These are phyloP conservation scores for Acipenser transmontanus DNA, from an alignment of 2,797 vertebrate species.

Conservation along the genomic window DNA sequence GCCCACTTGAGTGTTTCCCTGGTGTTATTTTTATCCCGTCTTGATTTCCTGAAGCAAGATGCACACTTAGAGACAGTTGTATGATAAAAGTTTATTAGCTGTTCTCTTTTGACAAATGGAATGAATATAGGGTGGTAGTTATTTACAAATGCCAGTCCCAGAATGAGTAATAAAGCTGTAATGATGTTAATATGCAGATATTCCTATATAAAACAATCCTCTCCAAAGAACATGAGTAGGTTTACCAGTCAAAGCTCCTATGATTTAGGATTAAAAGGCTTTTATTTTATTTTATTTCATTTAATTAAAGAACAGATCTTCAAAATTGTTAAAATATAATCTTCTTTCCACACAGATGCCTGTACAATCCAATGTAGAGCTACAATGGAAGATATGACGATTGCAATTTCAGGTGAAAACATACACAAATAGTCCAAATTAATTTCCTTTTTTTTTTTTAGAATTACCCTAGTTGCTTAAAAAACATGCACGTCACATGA, in stretches of 20 bases:
- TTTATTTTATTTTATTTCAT: not conserved
- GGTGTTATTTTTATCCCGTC: not conserved
- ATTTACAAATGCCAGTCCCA: constrained; percentile 62
- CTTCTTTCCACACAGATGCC: constrained; percentile 35
- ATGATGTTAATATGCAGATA: constrained; percentile 41
- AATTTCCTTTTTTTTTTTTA: constrained; percentile 25
- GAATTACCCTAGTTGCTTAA: constrained; percentile 38
- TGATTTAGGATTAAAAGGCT: constrained; percentile 36
- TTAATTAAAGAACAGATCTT: constrained; percentile 25
- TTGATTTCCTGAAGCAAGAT: constrained; percentile 15
- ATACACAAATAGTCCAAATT: constrained; percentile 27
- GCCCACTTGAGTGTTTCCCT: no score
- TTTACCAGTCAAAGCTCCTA: constrained; percentile 34
- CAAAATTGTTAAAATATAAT: constrained; percentile 28
- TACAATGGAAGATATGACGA: constrained; percentile 31
- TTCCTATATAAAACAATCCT: constrained; percentile 50
- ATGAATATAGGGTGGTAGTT: constrained; percentile 63
- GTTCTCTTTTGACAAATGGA: constrained; percentile 77
- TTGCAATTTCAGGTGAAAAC: constrained; percentile 36
- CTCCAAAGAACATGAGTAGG: constrained; percentile 45
- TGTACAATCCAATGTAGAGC: constrained; percentile 37
- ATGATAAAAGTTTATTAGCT: constrained; percentile 74
- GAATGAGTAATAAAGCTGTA: constrained; percentile 50
- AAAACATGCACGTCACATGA: constrained; percentile 53
- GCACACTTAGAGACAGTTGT: constrained; percentile 42